phyloP scores from a whole-genome alignment of 2,113 vertebrate genomes.

The Corythoichthys intestinalis region DNA sequence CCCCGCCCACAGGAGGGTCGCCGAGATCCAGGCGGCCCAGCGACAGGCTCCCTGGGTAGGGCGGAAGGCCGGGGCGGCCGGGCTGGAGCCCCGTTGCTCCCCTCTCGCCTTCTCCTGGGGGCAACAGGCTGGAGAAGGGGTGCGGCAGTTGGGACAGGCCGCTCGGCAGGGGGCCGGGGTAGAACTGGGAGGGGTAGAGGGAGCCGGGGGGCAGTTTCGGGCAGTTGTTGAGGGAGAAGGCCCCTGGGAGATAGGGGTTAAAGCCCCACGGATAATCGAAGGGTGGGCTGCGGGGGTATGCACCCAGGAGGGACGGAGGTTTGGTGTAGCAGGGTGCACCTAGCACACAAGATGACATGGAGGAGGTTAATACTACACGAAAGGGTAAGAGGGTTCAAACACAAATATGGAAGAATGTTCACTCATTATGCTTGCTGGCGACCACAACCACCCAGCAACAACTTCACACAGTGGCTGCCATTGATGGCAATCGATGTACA shows the following conservation, averaged over 20 bases:
- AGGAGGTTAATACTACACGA: constrained; percentile 45
- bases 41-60: constrained; percentile 61
- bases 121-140: constrained; percentile 75
- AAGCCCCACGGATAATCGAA: constrained; percentile 91
- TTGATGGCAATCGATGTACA: too few species aligned
- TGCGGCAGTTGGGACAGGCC: constrained; percentile 80
- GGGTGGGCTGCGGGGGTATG: constrained; percentile 78
- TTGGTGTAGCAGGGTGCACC: constrained; percentile 83
- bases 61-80: constrained; percentile 62
- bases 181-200: constrained; percentile 86
- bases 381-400: constrained; percentile 64
- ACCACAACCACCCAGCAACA: too few species aligned
- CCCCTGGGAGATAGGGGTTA: constrained; percentile 83
- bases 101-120: constrained; percentile 65
- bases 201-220: constrained; percentile 84
- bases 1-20: constrained; percentile 51
- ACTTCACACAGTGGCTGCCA: too few species aligned
- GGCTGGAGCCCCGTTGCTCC: constrained; percentile 60
- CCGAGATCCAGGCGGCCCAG: constrained; percentile 68
- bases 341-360: constrained; percentile 55
- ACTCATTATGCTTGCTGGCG: constrained; percentile 47
- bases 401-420: constrained; percentile 63
- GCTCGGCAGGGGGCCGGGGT: constrained; percentile 81
- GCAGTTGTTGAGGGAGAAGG: constrained; percentile 82
- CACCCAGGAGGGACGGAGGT: constrained; percentile 81